These are phyloP conservation scores for Pseudorasbora parva DNA, from an alignment of 2,113 vertebrate species.

Conservation along the genomic window DNA sequence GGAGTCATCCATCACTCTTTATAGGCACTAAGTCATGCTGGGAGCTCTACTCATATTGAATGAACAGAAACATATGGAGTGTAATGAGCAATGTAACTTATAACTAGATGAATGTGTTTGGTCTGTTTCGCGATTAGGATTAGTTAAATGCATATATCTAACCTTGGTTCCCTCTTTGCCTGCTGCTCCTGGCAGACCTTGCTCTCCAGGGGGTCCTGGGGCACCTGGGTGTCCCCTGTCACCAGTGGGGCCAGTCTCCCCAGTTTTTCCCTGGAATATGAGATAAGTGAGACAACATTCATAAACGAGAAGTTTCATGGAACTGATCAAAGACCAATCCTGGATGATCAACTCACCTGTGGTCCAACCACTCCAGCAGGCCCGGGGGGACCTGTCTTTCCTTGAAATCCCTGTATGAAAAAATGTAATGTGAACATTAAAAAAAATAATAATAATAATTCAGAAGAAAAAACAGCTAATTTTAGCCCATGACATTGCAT, in stretches of 20 bases:
- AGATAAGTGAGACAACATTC: conserved; percentile 5
- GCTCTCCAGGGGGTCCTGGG: conserved; percentile 89
- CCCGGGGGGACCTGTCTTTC: conserved; percentile 85
- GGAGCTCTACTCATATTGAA: conserved; percentile 65
- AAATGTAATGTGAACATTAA: not conserved
- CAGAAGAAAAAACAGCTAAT: not conserved
- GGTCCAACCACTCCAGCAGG: conserved; percentile 89
- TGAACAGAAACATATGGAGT: conserved; percentile 61
- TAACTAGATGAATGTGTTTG: conserved; percentile 5
- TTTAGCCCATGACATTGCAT: not conserved
- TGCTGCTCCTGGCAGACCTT: conserved; percentile 85
- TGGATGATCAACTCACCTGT: conserved; percentile 76
- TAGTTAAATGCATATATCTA: conserved; percentile 56
- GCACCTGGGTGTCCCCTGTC: conserved; percentile 91
- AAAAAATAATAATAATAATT: too few species aligned
- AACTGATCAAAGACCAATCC: not conserved
- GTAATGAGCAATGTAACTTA: conserved; percentile 43
- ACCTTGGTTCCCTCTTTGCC: conserved; percentile 92
- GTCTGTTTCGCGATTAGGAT: conserved; percentile 31
- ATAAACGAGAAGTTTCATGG: not conserved
- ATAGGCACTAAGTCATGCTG: conserved; percentile 51
- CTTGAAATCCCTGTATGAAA: conserved; percentile 80
- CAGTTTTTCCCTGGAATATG: conserved; percentile 82
- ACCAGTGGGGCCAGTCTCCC: conserved; percentile 86
- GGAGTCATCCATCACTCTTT: conserved; percentile 62